A percentile compares a stretch with the other conserved stretches of the same genome.
phyloP scores from a whole-genome alignment of 2,888 invertebrate species.

The Tipula unca region DNA sequence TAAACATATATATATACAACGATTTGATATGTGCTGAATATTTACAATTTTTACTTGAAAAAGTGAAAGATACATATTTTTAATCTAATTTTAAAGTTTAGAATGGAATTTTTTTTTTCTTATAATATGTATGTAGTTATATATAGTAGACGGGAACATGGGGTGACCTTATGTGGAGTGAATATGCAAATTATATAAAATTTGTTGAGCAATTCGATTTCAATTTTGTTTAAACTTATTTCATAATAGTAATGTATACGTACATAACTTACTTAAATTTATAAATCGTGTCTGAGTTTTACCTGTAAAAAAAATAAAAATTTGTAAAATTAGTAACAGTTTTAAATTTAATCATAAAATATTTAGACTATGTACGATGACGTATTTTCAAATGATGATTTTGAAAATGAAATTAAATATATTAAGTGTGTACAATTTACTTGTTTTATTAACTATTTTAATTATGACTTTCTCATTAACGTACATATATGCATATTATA shows the following conservation, averaged over 20 bases:
- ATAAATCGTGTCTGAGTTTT: not conserved
- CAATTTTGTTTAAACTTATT: not conserved
- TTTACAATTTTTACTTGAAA: not conserved
- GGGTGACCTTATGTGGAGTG: conserved; percentile 8
- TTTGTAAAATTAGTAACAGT: too few relatives aligned
- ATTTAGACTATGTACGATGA: too few relatives aligned
- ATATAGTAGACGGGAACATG: not conserved
- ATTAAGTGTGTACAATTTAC: too few relatives aligned
- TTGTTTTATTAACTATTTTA: too few relatives aligned
- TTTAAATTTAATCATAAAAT: too few relatives aligned
- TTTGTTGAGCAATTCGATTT: not conserved
- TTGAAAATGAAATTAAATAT: not conserved
- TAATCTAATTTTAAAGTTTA: conserved; percentile 2
- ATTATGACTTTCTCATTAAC: not conserved
- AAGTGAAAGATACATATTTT: not conserved
- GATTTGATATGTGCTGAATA: not conserved
- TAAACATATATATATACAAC: not conserved
- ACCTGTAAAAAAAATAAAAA: not conserved
- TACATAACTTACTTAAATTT: not conserved
- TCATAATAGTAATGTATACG: not conserved
- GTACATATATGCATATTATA: not conserved
- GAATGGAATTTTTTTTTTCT: not conserved
- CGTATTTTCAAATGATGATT: not conserved
- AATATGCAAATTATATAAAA: not conserved
- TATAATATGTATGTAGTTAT: not conserved